A percentile compares a stretch with the other conserved stretches of the same genome.
Conservation (phyloP, 2,888 invertebrate genomes). For the Formica aserva region DNA sequence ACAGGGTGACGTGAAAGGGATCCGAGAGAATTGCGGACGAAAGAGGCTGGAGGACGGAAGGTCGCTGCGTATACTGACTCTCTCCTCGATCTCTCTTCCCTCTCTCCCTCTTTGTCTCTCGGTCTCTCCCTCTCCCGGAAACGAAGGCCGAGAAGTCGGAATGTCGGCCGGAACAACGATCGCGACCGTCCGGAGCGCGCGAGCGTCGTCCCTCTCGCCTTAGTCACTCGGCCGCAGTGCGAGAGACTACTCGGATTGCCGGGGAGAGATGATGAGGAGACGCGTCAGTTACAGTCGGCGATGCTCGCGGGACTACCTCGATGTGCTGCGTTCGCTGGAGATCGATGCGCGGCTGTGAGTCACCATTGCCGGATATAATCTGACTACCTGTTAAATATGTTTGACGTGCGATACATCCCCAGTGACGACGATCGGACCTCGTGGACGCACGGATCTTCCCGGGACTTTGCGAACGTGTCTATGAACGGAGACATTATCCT, state of each 20-base stretch:
- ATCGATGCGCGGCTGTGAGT: conserved; percentile 16
- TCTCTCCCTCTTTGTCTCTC: neutral
- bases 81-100: neutral
- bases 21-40: neutral
- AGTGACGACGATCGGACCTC: neutral
- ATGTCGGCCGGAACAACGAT: conserved; percentile 56
- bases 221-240: conserved; percentile 33
- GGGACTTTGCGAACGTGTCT: conserved; percentile 13
- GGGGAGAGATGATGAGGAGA: conserved; percentile 29
- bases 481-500: conserved; percentile 30
- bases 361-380: neutral
- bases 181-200: conserved; percentile 55
- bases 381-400: conserved; percentile 10
- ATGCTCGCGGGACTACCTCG: conserved; percentile 47
- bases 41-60: neutral
- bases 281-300: conserved; percentile 23
- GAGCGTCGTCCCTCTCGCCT: conserved; percentile 32
- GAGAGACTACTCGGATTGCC: neutral
- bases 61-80: neutral
- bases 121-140: conserved; percentile 15
- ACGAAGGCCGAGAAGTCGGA: conserved; percentile 30
- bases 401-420: neutral
- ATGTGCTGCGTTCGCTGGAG: conserved; percentile 19
- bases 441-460: neutral
- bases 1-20: neutral